These are phyloP conservation scores for Lepisosteus osseus DNA, from an alignment of 2,113 vertebrate genomes.

Conservation along the genomic window DNA sequence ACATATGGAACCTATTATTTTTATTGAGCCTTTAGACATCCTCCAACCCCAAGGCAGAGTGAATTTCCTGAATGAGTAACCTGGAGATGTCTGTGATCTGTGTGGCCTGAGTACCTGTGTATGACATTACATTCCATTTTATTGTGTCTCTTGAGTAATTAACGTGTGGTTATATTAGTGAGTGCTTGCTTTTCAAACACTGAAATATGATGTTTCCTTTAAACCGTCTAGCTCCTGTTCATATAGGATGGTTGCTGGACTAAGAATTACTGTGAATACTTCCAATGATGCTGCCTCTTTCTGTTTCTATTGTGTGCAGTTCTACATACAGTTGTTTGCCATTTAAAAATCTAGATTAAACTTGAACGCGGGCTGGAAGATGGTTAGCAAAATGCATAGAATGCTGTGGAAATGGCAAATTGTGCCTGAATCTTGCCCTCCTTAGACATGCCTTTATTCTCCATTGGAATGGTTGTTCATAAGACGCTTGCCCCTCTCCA, in stretches of 20 bases:
- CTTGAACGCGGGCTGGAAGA: no score
- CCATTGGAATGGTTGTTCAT: constrained; percentile 29
- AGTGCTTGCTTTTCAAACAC: not conserved
- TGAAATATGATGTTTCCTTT: no score
- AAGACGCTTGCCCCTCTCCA: constrained; percentile 19
- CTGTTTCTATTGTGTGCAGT: no score
- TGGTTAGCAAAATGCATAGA: constrained; percentile 12
- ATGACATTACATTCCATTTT: constrained; percentile 53
- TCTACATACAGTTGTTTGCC: no score
- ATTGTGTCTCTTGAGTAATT: no score
- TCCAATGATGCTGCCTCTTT: not conserved
- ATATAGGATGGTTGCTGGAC: no score
- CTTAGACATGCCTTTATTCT: constrained; percentile 35
- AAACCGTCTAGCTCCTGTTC: no score
- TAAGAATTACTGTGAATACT: not conserved
- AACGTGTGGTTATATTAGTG: constrained; percentile 10
- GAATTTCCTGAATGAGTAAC: constrained; percentile 58
- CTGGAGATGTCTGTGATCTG: constrained; percentile 49
- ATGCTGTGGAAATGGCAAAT: constrained; percentile 25
- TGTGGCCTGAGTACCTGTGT: constrained; percentile 60
- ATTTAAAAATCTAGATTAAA: no score
- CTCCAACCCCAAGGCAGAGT: constrained; percentile 42
- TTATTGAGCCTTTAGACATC: constrained; percentile 62
- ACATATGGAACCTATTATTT: constrained; percentile 62
- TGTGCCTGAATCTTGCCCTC: constrained; percentile 27